Base-by-base conservation (phyloP, 2,797 vertebrate species). In the Pyrrhura leucotis region DNA sequence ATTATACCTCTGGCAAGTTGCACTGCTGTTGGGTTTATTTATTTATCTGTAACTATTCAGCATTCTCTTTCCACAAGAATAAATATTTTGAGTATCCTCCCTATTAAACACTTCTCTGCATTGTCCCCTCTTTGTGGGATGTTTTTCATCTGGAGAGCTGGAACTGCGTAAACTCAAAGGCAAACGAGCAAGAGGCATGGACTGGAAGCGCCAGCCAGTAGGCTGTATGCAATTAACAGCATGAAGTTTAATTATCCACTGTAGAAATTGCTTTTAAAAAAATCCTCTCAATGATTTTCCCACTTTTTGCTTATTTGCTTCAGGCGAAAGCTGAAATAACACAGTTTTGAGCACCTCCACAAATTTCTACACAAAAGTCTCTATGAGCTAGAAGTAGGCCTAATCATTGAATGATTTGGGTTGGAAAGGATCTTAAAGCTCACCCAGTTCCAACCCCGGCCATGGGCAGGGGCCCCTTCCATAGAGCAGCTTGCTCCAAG, bases 281-380 rank as follows among this genome's bases (percentile, higher is more conserved):
- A 48, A 7, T 4, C 0, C 1, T 1, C 23, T 7, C 16, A 21
- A 53, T 3, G 5, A 6, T 45, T 68, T 45, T 5, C 25, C 45
- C 11, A 14, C 22, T 59, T 56, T 16, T 33, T 12, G 23, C 12
- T 59, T n/a, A 25, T 80, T 69, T 58, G 25, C 68, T 54, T 61
- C 71, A 74, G 68, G 59, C 14, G 7, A 79, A 66, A 80, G 37
- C 37, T 65, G 66, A 80, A 72, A 73, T 51, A 6, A 77, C 14
- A 44, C 4, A 76, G 25, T 28, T 66, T 18, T 1, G 1, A 56
- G 31, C 10, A 31, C 23, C 67, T 75, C 85, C 1, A 3, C 26
- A 3, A 7, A 15, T 39, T 62, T 50, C 53, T 39, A 7, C 1
- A 3, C 33, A 20, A 54, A 22, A 37, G 10, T 10, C 10, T 9